A percentile compares a stretch with the other conserved stretches of the same genome.
These are phyloP conservation scores for Trichomalopsis sarcophagae DNA, from an alignment of 1,140 invertebrate genomes.

Conservation along the genomic window DNA sequence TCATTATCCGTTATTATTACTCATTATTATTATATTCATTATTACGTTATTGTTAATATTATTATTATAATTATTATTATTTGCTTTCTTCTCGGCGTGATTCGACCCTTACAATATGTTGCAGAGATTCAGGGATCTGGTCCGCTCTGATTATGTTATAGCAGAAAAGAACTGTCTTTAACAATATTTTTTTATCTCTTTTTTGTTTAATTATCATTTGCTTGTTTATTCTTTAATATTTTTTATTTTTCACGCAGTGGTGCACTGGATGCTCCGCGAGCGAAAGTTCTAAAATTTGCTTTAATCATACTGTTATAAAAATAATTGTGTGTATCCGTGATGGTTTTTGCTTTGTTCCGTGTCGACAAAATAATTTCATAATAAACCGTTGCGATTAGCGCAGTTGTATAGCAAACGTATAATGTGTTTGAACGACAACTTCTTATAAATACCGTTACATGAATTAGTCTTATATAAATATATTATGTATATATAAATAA, in stretches of 20 bases:
- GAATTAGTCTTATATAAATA: slow-evolving; percentile 22
- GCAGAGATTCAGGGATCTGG: slow-evolving; percentile 42
- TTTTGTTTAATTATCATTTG: slow-evolving; percentile 9
- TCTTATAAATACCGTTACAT: slow-evolving; percentile 9
- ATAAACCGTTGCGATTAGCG: background rate
- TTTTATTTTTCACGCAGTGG: slow-evolving; percentile 11
- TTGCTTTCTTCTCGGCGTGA: background rate
- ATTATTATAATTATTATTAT: slow-evolving; percentile 18
- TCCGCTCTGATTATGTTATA: slow-evolving; percentile 46
- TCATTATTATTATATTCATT: slow-evolving; percentile 3
- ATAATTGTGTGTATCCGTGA: background rate
- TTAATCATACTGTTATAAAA: background rate
- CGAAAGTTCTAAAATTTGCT: slow-evolving; percentile 23
- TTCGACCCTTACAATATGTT: slow-evolving; percentile 31
- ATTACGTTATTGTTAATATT: slow-evolving; percentile 27
- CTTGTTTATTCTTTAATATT: background rate
- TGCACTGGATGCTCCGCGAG: slow-evolving; percentile 11
- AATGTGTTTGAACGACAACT: background rate
- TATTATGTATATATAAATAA: background rate
- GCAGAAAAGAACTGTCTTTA: slow-evolving; percentile 35
- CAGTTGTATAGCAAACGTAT: background rate
- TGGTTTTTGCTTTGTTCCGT: background rate
- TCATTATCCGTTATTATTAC: slow-evolving; percentile 21
- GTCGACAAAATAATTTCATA: background rate
- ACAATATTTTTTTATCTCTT: slow-evolving; percentile 13